Evolutionary conservation across 2,113 vertebrate species (phyloP).

Genomic region (Chitala chitala): DNA sequence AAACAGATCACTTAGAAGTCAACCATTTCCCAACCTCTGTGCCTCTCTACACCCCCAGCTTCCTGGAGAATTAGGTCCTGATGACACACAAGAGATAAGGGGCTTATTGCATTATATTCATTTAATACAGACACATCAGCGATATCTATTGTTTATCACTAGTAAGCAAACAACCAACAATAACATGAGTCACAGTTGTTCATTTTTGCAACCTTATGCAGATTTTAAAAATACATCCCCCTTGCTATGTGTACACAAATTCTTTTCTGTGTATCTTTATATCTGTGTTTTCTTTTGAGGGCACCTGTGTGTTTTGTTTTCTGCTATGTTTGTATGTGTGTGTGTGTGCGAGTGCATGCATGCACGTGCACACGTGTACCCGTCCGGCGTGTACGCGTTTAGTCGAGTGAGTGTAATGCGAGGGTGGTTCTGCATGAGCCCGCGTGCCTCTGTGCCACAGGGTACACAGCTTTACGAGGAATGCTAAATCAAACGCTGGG

Average conservation of each 20-base stretch:
- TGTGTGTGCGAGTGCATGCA: constrained; percentile 5
- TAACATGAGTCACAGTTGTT: too few species aligned
- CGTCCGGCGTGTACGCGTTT: constrained; percentile 21
- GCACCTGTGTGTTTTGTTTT: neutral
- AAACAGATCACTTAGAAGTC: neutral
- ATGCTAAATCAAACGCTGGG: constrained; percentile 37
- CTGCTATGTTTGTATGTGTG: neutral
- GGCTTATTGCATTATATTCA: neutral
- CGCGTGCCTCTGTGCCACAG: constrained; percentile 26
- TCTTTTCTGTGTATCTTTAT: neutral
- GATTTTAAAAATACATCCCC: too few species aligned
- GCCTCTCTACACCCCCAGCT: neutral
- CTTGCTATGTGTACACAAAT: too few species aligned
- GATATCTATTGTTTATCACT: too few species aligned
- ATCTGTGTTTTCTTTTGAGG: neutral
- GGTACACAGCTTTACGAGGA: constrained; percentile 37
- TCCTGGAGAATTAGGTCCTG: neutral
- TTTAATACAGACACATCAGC: neutral
- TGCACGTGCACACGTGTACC: neutral
- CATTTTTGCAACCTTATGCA: too few species aligned
- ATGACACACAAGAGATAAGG: neutral
- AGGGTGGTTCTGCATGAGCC: neutral
- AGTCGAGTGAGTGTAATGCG: neutral
- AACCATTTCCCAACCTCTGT: neutral
- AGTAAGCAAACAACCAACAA: too few species aligned